phyloP scores from a whole-genome alignment of 2,888 invertebrate genomes.

The Eupelmus urozonus region DNA sequence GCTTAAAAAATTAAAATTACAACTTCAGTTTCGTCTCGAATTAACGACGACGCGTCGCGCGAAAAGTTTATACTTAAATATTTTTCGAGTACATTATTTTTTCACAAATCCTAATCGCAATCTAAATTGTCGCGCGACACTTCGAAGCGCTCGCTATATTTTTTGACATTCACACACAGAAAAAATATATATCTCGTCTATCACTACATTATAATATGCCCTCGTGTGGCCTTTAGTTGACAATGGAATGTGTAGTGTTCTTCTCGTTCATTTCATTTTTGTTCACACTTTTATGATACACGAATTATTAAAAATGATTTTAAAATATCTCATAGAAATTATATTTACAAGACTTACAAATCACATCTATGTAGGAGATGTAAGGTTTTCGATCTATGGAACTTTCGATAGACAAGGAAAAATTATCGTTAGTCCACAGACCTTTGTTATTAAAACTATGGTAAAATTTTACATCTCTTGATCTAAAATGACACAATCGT shows the following conservation, averaged over 20 bases:
- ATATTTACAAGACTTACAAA: constrained; percentile 77
- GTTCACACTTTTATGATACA: constrained; percentile 72
- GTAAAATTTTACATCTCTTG: constrained; percentile 57
- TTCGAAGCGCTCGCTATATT: constrained; percentile 33
- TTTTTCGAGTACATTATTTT: not conserved
- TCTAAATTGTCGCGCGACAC: constrained; percentile 42
- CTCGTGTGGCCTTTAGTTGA: constrained; percentile 65
- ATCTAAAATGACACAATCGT: constrained; percentile 70
- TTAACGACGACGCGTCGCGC: constrained; percentile 26
- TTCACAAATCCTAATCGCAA: constrained; percentile 15
- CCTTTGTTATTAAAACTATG: constrained; percentile 43
- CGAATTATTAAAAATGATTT: constrained; percentile 69
- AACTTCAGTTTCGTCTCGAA: constrained; percentile 34
- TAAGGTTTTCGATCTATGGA: constrained; percentile 37
- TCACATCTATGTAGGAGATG: constrained; percentile 67
- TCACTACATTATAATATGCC: constrained; percentile 63
- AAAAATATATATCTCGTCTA: constrained; percentile 65
- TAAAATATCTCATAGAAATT: constrained; percentile 70
- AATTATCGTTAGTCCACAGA: constrained; percentile 25
- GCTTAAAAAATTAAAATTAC: constrained; percentile 53
- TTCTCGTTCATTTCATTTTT: constrained; percentile 40
- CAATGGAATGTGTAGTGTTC: constrained; percentile 73
- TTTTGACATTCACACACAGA: constrained; percentile 59
- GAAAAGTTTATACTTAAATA: constrained; percentile 24
- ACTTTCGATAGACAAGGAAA: constrained; percentile 16